Evolutionary conservation across 2,888 invertebrate species (phyloP).

Genomic region (Drosophila melanosoma): DNA sequence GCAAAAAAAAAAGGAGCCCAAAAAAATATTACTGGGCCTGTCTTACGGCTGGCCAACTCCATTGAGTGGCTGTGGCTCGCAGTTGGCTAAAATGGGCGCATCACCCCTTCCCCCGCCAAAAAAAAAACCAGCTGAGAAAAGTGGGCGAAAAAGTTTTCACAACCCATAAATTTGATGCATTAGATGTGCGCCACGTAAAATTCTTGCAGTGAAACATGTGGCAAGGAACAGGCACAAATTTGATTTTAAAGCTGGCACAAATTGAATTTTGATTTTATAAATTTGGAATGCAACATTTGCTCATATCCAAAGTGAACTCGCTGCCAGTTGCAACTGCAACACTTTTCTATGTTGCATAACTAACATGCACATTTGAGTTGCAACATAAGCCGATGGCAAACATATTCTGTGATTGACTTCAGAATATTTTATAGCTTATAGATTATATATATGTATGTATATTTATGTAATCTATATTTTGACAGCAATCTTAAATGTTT

Average conservation of each 20-base stretch:
- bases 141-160: slow-evolving; percentile 65
- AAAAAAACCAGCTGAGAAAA: slow-evolving; percentile 4
- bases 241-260: slow-evolving; percentile 70
- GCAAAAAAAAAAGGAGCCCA: slow-evolving; percentile 38
- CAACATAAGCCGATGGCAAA: background rate
- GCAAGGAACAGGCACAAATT: slow-evolving; percentile 57
- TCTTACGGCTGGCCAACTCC: slow-evolving; percentile 58
- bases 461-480: background rate
- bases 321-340: slow-evolving; percentile 6
- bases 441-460: background rate
- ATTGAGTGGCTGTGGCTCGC: slow-evolving; percentile 60
- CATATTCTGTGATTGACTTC: background rate
- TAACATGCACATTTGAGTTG: background rate
- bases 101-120: no score
- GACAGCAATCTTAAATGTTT: no score
- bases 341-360: background rate
- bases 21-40: slow-evolving; percentile 69
- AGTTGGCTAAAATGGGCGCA: slow-evolving; percentile 39
- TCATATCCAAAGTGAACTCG: slow-evolving; percentile 15
- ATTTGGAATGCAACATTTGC: slow-evolving; percentile 24
- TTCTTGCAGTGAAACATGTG: slow-evolving; percentile 72
- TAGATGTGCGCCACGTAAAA: slow-evolving; percentile 77
- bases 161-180: slow-evolving; percentile 76
- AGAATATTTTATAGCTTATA: background rate
- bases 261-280: slow-evolving; percentile 74